Base-by-base conservation (phyloP, 2,888 invertebrate genomes). In the Bunonema sp. region DNA sequence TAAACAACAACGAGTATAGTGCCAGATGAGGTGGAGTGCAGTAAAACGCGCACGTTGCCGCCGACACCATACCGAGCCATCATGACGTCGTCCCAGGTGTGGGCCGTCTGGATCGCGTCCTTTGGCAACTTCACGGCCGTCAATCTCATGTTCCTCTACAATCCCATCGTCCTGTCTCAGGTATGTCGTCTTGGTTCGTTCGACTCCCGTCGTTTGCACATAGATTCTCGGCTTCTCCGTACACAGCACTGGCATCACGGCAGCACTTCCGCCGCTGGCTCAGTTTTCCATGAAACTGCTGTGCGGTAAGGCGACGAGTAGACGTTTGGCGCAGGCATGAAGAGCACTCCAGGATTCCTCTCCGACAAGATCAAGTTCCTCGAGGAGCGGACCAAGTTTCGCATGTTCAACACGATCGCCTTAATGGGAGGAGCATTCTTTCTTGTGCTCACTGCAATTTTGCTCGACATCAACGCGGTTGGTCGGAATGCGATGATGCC, bases 61-160 rank as follows among this genome's bases (percentile, higher is more conserved):
- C 45, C 46, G n/a, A 53, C 60, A 32, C 65, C 65, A 26, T 62
- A 61, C 37, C 43, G 43, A 5, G 42, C 49, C 0, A 63, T 63
- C 39, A 46, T 59, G 4, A 45, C 44, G 16, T 20, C 2, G 61
- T 61, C 5, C 61, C 59, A 4, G 54, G 58, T 65, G 31, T 65
- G 65, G 61, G 65, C 65, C 22, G 54, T 65, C 7, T 65, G 65
- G 65, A 47, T 59, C 10, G 64, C 59, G 2, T 52, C 65, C 7
- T 50, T 65, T 32, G 65, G 65, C 31, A 65, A 65, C 45, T 65
- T 65, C 50, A 52, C 50, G 12, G 52, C 57, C 36, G 60, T 63
- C 50, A 64, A 65, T 44, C 52, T 61, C 56, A 59, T 64, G 61
- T 65, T 64, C 53, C 53, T 63, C 34, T 64, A 54, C 49, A 54